Evolutionary conservation across 2,113 vertebrate genomes (phyloP), one percentile per base, ranked within the genome.

Genomic region (Podiceps cristatus): DNA sequence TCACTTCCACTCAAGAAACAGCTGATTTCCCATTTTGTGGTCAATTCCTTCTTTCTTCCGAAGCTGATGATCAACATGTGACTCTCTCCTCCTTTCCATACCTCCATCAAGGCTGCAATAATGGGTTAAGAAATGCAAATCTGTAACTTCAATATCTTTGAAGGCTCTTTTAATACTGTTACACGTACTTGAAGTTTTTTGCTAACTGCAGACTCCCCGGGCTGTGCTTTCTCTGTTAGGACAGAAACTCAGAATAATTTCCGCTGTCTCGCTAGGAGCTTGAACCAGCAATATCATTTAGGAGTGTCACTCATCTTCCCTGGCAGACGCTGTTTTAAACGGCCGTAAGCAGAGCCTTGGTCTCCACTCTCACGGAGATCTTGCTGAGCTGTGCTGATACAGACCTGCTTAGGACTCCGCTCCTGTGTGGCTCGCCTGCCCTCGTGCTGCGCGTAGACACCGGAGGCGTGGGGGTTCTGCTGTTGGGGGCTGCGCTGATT

Each of bases 301-400:
- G 33, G 10, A 37, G 13, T 25, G 17, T 18, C 20, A 4, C 73
- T 47, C 2, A 1, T 27, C 59, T 60, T 31, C 13, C 11, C 58
- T 49, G 45, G 29, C 24, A 28, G 52, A 27, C 0, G 0, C 12
- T 18, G 40, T 22, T 24, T 45, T 13, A 58, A 45, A 24, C 6
- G 71, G 37, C 50, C 1, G 4, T 50, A 56, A 86, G 50, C 10
- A 23, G 18, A 6, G 23, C 5, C 27, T 77, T 1, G 2, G 28
- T 10, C n/a, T 29, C 35, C n/a, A 22, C 19, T 15, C 13, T 19
- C 2, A 0, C 18, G 17, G 49, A 44, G 25, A 44, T 23, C n/a
- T 33, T 0, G 0, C 44, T 22, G 2, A 0, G 0, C 29, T 12
- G 22, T 13, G 11, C 50, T 44, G 2, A 28, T 40, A 7, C n/a